Percentiles rank a stretch among this genome's conserved stretches.
These are phyloP conservation scores for Diaphora mendica DNA, from an alignment of 2,888 invertebrate species.

Conservation along the genomic window DNA sequence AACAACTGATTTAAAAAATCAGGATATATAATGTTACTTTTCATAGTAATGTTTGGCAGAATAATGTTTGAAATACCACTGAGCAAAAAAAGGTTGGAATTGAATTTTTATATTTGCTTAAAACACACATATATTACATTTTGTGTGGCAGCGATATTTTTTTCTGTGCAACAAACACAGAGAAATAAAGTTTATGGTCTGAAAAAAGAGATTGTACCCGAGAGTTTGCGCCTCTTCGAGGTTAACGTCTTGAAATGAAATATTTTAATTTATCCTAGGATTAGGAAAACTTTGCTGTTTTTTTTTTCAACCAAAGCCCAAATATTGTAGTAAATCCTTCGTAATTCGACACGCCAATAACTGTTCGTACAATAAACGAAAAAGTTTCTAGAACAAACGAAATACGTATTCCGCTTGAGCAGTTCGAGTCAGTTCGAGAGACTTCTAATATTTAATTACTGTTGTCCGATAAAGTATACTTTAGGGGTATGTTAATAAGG, in stretches of 20 bases:
- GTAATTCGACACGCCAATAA: constrained; percentile 31
- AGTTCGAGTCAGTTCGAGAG: constrained; percentile 43
- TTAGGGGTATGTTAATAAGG: constrained; percentile 71
- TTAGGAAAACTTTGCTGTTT: constrained; percentile 32
- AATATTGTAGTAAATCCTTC: constrained; percentile 27
- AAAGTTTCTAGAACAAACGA: constrained; percentile 18
- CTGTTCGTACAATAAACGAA: constrained; percentile 26
- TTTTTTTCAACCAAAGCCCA: constrained; percentile 26
- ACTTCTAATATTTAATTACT: constrained; percentile 66
- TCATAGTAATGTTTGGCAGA: background rate
- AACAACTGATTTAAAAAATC: background rate
- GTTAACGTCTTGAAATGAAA: constrained; percentile 43
- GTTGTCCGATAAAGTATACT: constrained; percentile 64
- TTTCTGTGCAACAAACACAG: constrained; percentile 27
- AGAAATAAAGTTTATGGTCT: constrained; percentile 37
- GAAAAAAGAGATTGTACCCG: constrained; percentile 33
- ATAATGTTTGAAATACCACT: background rate
- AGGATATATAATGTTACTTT: background rate
- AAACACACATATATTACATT: constrained; percentile 18
- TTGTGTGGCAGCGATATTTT: constrained; percentile 24
- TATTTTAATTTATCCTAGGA: constrained; percentile 38
- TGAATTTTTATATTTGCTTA: constrained; percentile 23
- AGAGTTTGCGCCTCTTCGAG: constrained; percentile 33
- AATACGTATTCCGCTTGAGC: constrained; percentile 23
- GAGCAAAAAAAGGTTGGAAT: constrained; percentile 14